phyloP scores from a whole-genome alignment of 2,113 vertebrate species.

The Rattus rattus region DNA sequence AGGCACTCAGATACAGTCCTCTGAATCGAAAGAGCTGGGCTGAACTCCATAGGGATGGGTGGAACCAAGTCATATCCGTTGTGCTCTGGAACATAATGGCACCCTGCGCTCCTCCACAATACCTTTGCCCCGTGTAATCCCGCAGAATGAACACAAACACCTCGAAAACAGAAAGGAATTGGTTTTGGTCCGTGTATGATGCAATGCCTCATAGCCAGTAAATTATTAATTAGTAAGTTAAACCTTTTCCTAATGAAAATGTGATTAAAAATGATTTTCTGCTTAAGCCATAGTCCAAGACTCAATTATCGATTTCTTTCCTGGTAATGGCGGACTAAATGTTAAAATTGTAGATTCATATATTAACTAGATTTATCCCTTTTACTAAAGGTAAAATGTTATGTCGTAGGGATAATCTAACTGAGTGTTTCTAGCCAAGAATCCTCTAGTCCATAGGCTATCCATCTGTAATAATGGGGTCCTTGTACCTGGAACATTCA shows the following conservation, averaged over 20 bases:
- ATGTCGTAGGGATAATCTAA: neutral
- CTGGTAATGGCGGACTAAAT: conserved; percentile 51
- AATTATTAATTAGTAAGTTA: conserved; percentile 74
- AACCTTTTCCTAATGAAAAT: conserved; percentile 63
- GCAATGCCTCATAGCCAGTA: conserved; percentile 35
- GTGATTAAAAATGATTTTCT: conserved; percentile 57
- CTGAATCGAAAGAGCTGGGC: neutral
- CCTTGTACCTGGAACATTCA: neutral
- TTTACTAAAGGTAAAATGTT: neutral
- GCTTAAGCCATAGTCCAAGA: conserved; percentile 61
- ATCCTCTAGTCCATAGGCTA: neutral
- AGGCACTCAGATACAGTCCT: neutral
- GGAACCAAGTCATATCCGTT: neutral
- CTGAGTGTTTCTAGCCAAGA: neutral
- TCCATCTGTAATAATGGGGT: neutral
- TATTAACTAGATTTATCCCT: conserved; percentile 51
- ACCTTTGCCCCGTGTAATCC: neutral
- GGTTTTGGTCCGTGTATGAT: conserved; percentile 27
- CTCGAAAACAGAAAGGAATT: conserved; percentile 34
- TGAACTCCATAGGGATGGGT: neutral
- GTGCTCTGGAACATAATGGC: neutral
- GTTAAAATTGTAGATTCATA: conserved; percentile 44
- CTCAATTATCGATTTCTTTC: conserved; percentile 70
- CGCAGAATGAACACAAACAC: neutral
- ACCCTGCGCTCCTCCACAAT: neutral